Evolutionary conservation across 2,888 invertebrate species (phyloP).

Genomic region (Agrotis puta): DNA sequence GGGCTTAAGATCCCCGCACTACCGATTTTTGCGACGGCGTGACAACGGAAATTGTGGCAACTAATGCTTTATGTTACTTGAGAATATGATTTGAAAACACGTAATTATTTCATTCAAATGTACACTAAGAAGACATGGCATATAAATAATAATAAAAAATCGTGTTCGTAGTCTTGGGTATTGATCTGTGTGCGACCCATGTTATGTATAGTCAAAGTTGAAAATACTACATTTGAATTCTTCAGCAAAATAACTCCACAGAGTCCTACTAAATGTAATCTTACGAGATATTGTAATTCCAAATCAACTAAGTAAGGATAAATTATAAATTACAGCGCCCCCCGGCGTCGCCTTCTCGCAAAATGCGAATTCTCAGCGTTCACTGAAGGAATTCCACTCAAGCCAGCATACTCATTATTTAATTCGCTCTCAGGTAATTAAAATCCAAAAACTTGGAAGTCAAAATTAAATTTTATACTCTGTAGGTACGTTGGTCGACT

Average conservation of each 20-base stretch:
- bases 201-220: not conserved
- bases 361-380: constrained; percentile 64
- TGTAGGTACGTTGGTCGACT: constrained; percentile 59
- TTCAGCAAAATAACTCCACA: constrained; percentile 34
- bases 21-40: constrained; percentile 58
- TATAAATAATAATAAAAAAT: no score
- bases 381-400: constrained; percentile 69
- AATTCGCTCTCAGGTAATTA: constrained; percentile 90
- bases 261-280: constrained; percentile 55
- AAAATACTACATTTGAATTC: constrained; percentile 13
- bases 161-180: no score
- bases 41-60: constrained; percentile 40
- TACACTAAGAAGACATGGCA: no score
- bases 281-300: constrained; percentile 64
- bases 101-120: not conserved
- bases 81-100: not conserved
- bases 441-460: constrained; percentile 89
- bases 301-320: constrained; percentile 68
- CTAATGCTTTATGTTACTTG: constrained; percentile 26
- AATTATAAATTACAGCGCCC: constrained; percentile 69
- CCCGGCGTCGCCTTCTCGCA: constrained; percentile 46
- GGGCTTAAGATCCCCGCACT: constrained; percentile 56
- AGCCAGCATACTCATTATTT: constrained; percentile 81
- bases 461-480: constrained; percentile 89
- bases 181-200: not conserved